Percentiles rank a stretch among this genome's conserved stretches.
phyloP scores from a whole-genome alignment of 2,888 invertebrate genomes.

The Parochlus steinenii region DNA sequence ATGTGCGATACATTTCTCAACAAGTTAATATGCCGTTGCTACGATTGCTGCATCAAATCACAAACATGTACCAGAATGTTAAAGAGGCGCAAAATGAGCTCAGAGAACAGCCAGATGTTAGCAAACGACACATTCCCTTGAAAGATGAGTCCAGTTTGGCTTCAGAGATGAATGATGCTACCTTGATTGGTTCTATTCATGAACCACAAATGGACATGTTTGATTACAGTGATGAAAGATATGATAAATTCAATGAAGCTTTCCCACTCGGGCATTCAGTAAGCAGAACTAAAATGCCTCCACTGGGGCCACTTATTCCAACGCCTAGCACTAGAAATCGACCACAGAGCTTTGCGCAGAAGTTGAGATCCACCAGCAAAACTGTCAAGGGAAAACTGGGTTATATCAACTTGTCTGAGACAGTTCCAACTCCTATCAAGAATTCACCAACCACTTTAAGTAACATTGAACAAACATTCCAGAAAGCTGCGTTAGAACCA shows the following conservation, averaged over 20 bases:
- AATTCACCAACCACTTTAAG: conserved; percentile 44
- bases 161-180: conserved; percentile 29
- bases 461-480: conserved; percentile 21
- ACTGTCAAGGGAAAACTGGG: conserved; percentile 60
- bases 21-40: conserved; percentile 93
- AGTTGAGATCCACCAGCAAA: conserved; percentile 67
- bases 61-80: conserved; percentile 94
- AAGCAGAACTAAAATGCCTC: conserved; percentile 20
- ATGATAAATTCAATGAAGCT: conserved; percentile 28
- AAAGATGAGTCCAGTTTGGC: conserved; percentile 44
- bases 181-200: conserved; percentile 24
- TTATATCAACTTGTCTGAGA: conserved; percentile 67
- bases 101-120: conserved; percentile 44
- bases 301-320: conserved; percentile 25
- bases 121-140: conserved; percentile 26
- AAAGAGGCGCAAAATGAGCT: conserved; percentile 86
- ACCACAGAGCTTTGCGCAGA: conserved; percentile 79
- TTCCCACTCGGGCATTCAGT: conserved; percentile 20
- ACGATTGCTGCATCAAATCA: conserved; percentile 84
- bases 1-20: conserved; percentile 80
- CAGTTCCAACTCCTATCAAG: conserved; percentile 47
- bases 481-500: conserved; percentile 25
- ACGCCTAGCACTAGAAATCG: conserved; percentile 33
- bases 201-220: conserved; percentile 25
- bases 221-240: conserved; percentile 22